phyloP scores from a whole-genome alignment of 1,140 invertebrate genomes.

The Lepidostoma basale region DNA sequence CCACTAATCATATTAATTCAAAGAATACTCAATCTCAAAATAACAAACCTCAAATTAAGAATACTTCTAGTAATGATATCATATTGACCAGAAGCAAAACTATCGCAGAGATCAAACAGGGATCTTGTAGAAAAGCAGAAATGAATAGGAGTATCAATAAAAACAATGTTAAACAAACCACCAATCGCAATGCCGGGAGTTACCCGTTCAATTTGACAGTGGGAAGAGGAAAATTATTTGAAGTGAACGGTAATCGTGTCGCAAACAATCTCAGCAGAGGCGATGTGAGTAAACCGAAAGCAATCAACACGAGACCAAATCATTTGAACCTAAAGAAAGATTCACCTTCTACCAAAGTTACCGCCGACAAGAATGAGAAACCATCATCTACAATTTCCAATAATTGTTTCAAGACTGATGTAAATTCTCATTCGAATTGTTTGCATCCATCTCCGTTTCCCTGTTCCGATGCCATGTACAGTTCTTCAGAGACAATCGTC shows the following conservation, averaged over 20 bases:
- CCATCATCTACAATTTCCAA: background rate
- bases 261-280: conserved; percentile 45
- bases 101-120: conserved; percentile 60
- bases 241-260: conserved; percentile 44
- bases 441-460: conserved; percentile 32
- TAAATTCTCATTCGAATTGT: conserved; percentile 7
- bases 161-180: conserved; percentile 26
- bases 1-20: conserved; percentile 1
- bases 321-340: conserved; percentile 34
- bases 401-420: conserved; percentile 15
- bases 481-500: conserved; percentile 62
- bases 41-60: conserved; percentile 32
- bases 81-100: conserved; percentile 61
- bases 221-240: conserved; percentile 56
- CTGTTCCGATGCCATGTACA: conserved; percentile 48
- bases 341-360: conserved; percentile 10
- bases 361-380: conserved; percentile 19
- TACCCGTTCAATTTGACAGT: conserved; percentile 61
- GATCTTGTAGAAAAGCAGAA: conserved; percentile 38
- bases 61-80: background rate
- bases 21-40: conserved; percentile 5
- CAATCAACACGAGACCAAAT: conserved; percentile 25
- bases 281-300: conserved; percentile 46
- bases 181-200: conserved; percentile 48
- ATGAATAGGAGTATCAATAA: conserved; percentile 25